phyloP scores from a whole-genome alignment of 2,888 invertebrate species.

The Sepioteuthis lessoniana region DNA sequence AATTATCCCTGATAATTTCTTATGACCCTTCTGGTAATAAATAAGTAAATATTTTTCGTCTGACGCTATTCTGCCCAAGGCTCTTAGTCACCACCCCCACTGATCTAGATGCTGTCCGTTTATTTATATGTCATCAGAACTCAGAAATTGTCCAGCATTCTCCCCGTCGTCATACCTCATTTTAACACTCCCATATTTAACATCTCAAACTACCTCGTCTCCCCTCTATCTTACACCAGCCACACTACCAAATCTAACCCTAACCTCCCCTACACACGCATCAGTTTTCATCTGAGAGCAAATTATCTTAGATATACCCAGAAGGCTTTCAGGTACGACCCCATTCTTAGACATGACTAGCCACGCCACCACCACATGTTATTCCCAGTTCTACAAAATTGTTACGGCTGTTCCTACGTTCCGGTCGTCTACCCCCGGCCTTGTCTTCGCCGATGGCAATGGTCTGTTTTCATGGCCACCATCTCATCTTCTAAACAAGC shows the following conservation, averaged over 20 bases:
- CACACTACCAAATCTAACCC: not conserved
- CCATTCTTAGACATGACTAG: not conserved
- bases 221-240: no score
- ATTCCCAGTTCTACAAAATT: not conserved
- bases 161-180: not conserved
- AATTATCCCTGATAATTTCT: no score
- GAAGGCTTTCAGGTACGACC: not conserved
- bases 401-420: not conserved
- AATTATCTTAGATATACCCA: conserved; percentile 21
- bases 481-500: not conserved
- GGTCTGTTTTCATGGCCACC: not conserved
- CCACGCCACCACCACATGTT: not conserved
- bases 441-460: not conserved
- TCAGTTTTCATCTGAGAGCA: not conserved
- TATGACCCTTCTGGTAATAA: no score
- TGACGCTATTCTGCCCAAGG: not conserved
- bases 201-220: not conserved
- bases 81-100: not conserved
- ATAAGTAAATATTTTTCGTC: no score
- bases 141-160: not conserved
- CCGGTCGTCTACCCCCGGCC: not conserved
- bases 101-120: not conserved
- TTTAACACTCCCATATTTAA: not conserved
- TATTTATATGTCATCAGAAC: not conserved
- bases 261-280: not conserved